Percentiles rank a stretch among this genome's conserved stretches.
phyloP scores from a whole-genome alignment of 2,888 invertebrate genomes.

The Eremobia ochroleuca region DNA sequence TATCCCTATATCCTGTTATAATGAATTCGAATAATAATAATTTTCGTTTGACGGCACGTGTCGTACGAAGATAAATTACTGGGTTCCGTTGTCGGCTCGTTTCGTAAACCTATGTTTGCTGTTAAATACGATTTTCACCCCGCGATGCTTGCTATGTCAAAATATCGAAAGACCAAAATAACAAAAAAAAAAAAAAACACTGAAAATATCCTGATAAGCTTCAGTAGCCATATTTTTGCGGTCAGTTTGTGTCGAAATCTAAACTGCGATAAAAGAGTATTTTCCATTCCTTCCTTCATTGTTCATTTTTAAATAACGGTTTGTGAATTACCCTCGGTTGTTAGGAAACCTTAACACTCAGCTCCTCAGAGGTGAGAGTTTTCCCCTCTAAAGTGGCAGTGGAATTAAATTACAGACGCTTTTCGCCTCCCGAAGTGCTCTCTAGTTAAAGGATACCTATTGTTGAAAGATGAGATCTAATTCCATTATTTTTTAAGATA shows the following conservation, averaged over 20 bases:
- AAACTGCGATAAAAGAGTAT: neutral
- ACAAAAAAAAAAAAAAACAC: neutral
- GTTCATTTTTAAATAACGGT: neutral
- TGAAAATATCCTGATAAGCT: neutral
- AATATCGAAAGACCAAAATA: neutral
- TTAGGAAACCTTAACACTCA: neutral
- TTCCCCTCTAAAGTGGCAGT: constrained; percentile 1
- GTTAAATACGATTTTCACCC: neutral
- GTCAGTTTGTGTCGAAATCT: too few relatives aligned
- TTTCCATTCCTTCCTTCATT: too few relatives aligned
- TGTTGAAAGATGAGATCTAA: constrained; percentile 17
- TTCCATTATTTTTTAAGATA: constrained; percentile 15
- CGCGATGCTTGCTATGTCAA: neutral
- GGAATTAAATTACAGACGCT: constrained; percentile 46
- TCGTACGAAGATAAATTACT: constrained; percentile 3
- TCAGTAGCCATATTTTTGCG: too few relatives aligned
- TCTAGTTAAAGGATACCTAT: constrained; percentile 27
- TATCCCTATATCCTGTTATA: too few relatives aligned
- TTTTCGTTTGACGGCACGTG: neutral
- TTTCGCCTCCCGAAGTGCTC: constrained; percentile 37
- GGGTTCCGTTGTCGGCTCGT: neutral
- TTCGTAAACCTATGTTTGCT: neutral
- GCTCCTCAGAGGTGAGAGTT: constrained; percentile 10
- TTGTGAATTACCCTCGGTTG: neutral
- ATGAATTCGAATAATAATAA: too few relatives aligned